Evolutionary conservation across 2,888 invertebrate species (phyloP), one percentile per base, ranked within the genome.

Genomic region (Meteorus colon): DNA sequence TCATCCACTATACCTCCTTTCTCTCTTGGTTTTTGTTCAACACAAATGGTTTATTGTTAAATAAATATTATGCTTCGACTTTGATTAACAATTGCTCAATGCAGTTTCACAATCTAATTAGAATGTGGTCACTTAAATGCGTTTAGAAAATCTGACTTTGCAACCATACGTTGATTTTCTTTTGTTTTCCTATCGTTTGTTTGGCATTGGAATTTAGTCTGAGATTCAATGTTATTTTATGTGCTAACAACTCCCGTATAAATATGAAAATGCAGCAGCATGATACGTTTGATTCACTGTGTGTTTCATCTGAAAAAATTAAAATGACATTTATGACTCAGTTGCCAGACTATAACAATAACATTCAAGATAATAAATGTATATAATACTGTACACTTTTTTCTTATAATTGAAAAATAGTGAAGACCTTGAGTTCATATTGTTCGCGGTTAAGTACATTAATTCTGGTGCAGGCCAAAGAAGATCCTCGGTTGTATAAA

Each of bases 311-410:
- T 62, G 62, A 62, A 62, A 65, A 6, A 34, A 62, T 1, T 1
- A 34, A 12, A n/a, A 65, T 31, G 41, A 41, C 12, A 41, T 41
- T 12, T 19, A 65, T 37, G 37, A 16, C 8, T 31, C 55, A 19
- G 62, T 29, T 14, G 34, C n/a, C 65, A 65, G 65, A 65, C 65
- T 65, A 4, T 65, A 12, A 34, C 10, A 65, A 65, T 65, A 65
- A 65, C 19, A 34, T 41, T 6, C 4, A 8, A 37, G 65, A 62
- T 62, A 62, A 62, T 41, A 19, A 37, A 65, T 65, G 65, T 19
- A 19, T 31, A 41, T 19, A 6, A 19, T 19, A 19, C 19, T 24
- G 19, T 55, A 19, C 34, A 34, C n/a, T 48, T 16, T 48, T 48
- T 48, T 16, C 4, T 48, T n/a, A 48, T 8, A n/a, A 34, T 8